Percentiles rank a stretch among this genome's conserved stretches.
These are phyloP conservation scores for Schmidtea mediterranea DNA, from an alignment of 1,140 invertebrate genomes.

Conservation along the genomic window DNA sequence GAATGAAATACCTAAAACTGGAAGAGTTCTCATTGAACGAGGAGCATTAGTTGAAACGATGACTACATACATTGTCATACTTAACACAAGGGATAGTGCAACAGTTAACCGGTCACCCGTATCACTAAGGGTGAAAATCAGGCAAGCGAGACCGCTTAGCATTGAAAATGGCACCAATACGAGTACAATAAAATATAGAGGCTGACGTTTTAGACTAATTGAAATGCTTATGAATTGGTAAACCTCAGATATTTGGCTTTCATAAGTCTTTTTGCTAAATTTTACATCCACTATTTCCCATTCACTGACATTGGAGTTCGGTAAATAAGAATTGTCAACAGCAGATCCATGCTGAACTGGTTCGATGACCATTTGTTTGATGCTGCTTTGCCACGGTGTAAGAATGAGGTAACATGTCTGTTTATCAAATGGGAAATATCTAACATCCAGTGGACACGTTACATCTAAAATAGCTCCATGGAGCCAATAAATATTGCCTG, in stretches of 20 bases:
- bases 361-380: neutral
- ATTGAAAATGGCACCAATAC: slow-evolving; percentile 5
- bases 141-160: neutral
- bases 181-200: slow-evolving; percentile 3
- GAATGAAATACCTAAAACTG: neutral
- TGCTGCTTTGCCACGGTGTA: neutral
- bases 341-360: neutral
- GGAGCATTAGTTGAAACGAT: slow-evolving; percentile 3
- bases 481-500: neutral
- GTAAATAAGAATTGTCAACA: slow-evolving; percentile 1
- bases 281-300: neutral
- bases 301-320: slow-evolving; percentile 3
- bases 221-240: neutral
- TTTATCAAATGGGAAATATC: slow-evolving; percentile 1
- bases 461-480: neutral
- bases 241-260: neutral
- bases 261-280: neutral
- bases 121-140: slow-evolving; percentile 2
- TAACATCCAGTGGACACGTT: neutral
- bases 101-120: slow-evolving; percentile 1
- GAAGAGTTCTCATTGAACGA: slow-evolving; percentile 1
- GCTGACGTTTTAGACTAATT: neutral
- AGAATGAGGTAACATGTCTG: slow-evolving; percentile 2
- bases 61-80: slow-evolving; percentile 4
- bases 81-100: neutral